Conservation (phyloP, 2,113 vertebrate genomes). For the Propithecus coquereli region DNA sequence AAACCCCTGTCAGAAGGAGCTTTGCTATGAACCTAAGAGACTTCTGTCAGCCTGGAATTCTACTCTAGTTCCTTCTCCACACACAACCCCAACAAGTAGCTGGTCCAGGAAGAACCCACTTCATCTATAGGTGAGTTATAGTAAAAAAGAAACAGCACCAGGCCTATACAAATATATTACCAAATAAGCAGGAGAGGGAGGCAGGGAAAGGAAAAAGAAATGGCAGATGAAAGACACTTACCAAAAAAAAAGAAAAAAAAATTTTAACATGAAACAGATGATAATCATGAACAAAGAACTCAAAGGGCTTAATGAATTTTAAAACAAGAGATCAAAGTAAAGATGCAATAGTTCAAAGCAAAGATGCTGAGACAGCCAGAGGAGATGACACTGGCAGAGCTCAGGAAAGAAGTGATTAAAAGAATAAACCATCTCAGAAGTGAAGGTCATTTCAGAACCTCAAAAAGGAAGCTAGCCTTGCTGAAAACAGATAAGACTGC, state of each 20-base stretch:
- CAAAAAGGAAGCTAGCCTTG: not conserved
- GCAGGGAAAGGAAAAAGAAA: slow-evolving; percentile 38
- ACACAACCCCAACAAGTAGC: not conserved
- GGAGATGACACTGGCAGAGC: not conserved
- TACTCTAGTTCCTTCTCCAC: not conserved
- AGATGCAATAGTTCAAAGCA: not conserved
- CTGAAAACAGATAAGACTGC: not conserved
- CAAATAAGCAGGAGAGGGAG: not conserved
- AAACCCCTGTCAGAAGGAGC: not conserved
- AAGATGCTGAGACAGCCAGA: not conserved
- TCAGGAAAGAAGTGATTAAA: not conserved
- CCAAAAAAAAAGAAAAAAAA: not conserved
- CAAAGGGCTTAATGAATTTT: slow-evolving; percentile 27
- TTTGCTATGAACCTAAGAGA: not conserved
- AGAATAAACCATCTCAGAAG: not conserved
- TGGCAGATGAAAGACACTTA: slow-evolving; percentile 5
- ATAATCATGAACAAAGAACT: slow-evolving; percentile 38
- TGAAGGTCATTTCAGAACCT: slow-evolving; percentile 16
- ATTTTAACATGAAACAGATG: slow-evolving; percentile 31
- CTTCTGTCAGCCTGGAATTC: not conserved
- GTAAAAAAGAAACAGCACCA: slow-evolving; percentile 20
- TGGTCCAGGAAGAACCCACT: not conserved
- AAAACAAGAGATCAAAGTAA: slow-evolving; percentile 44
- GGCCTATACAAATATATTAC: not conserved
- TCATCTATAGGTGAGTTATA: not conserved